Evolutionary conservation across 2,888 invertebrate species (phyloP), one percentile per base, ranked within the genome.

Genomic region (Ligdia adustata): DNA sequence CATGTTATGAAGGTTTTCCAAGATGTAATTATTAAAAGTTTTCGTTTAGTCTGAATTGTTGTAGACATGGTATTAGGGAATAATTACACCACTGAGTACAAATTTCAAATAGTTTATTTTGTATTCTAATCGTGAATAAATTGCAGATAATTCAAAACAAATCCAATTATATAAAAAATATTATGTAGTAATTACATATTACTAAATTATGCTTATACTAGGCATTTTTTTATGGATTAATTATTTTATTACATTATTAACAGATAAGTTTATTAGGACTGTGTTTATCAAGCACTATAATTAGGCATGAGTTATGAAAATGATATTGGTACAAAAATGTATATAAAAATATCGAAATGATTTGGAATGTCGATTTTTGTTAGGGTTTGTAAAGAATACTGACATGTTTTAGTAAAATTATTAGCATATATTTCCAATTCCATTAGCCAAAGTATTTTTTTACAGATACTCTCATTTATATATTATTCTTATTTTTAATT

Each of bases 71-170:
- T n/a, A n/a, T n/a, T 9, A 35, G 24, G 27, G 26, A 41, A 65
- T 72, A 69, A 67, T 75, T 71, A 47, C 44, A 60, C 52, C 40
- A 64, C 33, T 20, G n/a, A 28, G 66, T 81, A 84, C 75, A 83
- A 84, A 83, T 82, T 72, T 72, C 75, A 79, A 86, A 82, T 70
- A 67, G 72, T 83, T 84, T 85, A 80, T 82, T 82, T 77, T 72
- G 72, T 67, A 72, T 80, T 74, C 75, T 78, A 80, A 80, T 75
- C 72, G 79, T 63, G 72, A 80, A 79, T 79, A 76, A 78, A 76
- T 74, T 75, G 75, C 70, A 69, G 68, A 61, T 70, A 74, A 70
- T 73, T 73, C 66, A 69, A 71, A 72, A 71, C 69, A 72, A 72
- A 75, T 74, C 71, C 73, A 72, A 67, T 69, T 70, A 75, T 75